phyloP scores from a whole-genome alignment of 1,140 invertebrate species.

The Helicorthomorpha holstii region DNA sequence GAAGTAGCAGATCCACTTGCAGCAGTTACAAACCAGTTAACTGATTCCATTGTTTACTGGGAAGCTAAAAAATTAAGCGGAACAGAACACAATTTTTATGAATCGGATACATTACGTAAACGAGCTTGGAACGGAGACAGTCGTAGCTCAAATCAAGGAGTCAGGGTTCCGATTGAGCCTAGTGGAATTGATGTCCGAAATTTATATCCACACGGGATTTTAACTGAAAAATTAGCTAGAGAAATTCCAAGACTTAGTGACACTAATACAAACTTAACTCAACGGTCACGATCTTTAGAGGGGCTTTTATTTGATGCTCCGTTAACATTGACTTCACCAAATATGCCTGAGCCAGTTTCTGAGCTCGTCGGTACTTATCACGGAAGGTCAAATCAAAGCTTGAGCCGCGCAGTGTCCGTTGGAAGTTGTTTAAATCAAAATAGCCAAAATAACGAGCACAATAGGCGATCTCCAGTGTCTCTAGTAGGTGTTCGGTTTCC shows the following conservation, averaged over 20 bases:
- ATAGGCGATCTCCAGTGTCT: too few species aligned
- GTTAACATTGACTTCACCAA: not conserved
- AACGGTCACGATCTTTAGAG: slow-evolving; percentile 36
- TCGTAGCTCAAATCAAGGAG: not conserved
- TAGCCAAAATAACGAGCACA: too few species aligned
- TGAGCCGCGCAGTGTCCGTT: too few species aligned
- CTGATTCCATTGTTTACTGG: slow-evolving; percentile 14
- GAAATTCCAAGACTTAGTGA: not conserved
- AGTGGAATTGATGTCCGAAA: slow-evolving; percentile 10
- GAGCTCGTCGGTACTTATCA: too few species aligned
- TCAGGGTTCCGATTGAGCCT: not conserved
- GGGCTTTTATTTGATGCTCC: slow-evolving; percentile 27
- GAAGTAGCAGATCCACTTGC: not conserved
- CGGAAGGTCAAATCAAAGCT: too few species aligned
- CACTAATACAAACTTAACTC: slow-evolving; percentile 8
- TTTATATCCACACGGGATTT: slow-evolving; percentile 13
- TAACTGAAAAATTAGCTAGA: slow-evolving; percentile 11
- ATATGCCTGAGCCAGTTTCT: too few species aligned
- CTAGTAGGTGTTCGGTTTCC: too few species aligned
- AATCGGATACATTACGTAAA: slow-evolving; percentile 16
- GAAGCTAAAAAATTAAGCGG: slow-evolving; percentile 16
- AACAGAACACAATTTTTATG: slow-evolving; percentile 18
- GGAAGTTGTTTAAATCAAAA: too few species aligned
- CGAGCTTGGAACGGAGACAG: slow-evolving; percentile 6
- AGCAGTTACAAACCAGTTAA: slow-evolving; percentile 9